Percentiles rank a stretch among this genome's conserved stretches.
Conservation (phyloP, 2,113 vertebrate species). For the Bungarus multicinctus region DNA sequence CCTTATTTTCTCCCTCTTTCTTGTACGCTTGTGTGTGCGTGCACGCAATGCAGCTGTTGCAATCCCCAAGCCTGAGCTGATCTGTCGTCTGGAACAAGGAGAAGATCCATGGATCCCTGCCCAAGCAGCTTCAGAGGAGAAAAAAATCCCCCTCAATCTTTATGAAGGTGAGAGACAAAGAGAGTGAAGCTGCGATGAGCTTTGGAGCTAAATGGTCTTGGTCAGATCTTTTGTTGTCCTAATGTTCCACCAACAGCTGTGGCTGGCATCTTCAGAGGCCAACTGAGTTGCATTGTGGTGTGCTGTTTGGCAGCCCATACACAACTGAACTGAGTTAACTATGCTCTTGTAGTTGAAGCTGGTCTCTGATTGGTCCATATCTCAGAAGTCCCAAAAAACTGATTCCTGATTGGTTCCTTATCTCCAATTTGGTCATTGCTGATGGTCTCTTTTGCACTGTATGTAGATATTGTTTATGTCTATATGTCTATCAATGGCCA, state of each 20-base stretch:
- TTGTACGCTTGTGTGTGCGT: background rate
- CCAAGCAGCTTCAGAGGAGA: background rate
- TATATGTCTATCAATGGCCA: background rate
- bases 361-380: background rate
- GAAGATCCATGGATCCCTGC: conserved; percentile 13
- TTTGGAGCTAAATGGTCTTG: background rate
- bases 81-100: conserved; percentile 14
- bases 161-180: conserved; percentile 9
- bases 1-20: background rate
- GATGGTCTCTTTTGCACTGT: background rate
- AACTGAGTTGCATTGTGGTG: background rate
- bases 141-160: background rate
- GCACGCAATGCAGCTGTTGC: background rate
- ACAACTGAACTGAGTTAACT: background rate
- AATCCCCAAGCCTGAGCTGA: conserved; percentile 16
- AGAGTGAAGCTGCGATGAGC: background rate
- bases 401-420: background rate
- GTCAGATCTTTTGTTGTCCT: background rate
- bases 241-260: background rate
- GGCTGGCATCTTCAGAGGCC: background rate
- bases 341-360: background rate
- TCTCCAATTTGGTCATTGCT: background rate
- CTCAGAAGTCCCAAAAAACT: background rate
- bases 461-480: background rate
- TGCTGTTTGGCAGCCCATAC: background rate